Evolutionary conservation across 2,113 vertebrate species (phyloP).

Genomic region (Azemiops feae): DNA sequence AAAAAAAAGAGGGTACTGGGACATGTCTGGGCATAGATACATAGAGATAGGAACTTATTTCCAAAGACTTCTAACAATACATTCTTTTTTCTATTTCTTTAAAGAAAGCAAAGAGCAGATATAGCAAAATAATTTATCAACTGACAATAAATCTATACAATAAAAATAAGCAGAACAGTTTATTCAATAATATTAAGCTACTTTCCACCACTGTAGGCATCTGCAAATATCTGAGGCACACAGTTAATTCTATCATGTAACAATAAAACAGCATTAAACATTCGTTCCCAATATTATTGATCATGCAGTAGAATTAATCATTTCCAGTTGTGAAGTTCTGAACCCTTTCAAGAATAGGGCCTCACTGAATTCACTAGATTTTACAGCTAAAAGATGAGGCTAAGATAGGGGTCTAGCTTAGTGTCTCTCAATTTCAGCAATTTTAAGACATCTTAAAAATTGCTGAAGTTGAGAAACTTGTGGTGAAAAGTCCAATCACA

Average conservation of each 20-base stretch:
- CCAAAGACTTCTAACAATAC: constrained; percentile 8
- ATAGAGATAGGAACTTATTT: background rate
- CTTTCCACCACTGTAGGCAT: background rate
- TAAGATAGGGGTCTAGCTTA: background rate
- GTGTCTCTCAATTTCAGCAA: no score
- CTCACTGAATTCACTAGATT: background rate
- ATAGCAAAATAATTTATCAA: background rate
- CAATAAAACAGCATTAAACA: background rate
- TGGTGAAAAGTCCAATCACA: background rate
- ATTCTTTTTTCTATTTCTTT: constrained; percentile 33
- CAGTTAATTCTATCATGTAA: background rate
- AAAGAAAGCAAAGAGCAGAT: constrained; percentile 18
- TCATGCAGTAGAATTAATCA: background rate
- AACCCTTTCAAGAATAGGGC: background rate
- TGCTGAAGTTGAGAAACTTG: no score
- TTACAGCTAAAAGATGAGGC: background rate
- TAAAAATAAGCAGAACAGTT: background rate
- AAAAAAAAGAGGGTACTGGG: no score
- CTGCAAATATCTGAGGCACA: background rate
- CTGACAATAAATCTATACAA: background rate
- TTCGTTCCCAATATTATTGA: background rate
- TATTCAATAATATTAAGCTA: background rate
- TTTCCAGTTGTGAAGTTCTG: background rate
- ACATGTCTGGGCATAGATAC: no score
- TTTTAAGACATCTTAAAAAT: no score